These are phyloP conservation scores for Acomys russatus DNA, from an alignment of 2,797 vertebrate species.

Conservation along the genomic window DNA sequence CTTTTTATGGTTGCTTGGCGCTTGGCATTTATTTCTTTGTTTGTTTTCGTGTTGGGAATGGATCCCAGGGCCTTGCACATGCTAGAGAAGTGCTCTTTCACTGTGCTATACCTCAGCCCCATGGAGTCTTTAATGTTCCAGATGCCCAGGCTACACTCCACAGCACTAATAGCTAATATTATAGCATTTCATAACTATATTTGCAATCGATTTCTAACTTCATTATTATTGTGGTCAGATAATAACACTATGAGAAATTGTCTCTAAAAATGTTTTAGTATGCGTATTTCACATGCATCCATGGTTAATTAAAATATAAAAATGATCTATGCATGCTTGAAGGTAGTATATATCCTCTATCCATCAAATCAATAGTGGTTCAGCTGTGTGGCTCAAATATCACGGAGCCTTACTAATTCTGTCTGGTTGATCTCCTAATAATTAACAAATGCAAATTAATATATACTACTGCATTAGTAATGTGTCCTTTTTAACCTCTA, in stretches of 20 bases:
- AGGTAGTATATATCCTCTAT: slow-evolving; percentile 8
- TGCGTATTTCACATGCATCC: not conserved
- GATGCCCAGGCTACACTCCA: not conserved
- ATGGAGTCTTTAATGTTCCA: not conserved
- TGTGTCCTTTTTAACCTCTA: not conserved
- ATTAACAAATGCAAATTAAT: not conserved
- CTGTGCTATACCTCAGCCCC: not conserved
- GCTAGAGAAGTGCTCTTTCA: not conserved
- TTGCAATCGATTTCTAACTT: slow-evolving; percentile 33
- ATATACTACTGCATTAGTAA: not conserved
- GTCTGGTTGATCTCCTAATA: not conserved
- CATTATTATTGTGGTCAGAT: not conserved
- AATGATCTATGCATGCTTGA: not conserved
- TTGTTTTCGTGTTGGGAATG: not conserved
- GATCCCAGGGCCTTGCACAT: not conserved
- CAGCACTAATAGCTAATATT: slow-evolving; percentile 11
- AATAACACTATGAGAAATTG: not conserved
- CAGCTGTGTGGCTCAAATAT: not conserved
- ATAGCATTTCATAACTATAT: not conserved
- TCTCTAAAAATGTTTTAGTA: slow-evolving; percentile 25
- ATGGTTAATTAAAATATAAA: not conserved
- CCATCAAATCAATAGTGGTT: not conserved
- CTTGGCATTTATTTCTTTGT: not conserved
- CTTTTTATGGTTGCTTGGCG: not conserved
- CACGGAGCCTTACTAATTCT: slow-evolving; percentile 3